Evolutionary conservation across 1,140 invertebrate species (phyloP).

Genomic region (Sweltsa coloradensis): DNA sequence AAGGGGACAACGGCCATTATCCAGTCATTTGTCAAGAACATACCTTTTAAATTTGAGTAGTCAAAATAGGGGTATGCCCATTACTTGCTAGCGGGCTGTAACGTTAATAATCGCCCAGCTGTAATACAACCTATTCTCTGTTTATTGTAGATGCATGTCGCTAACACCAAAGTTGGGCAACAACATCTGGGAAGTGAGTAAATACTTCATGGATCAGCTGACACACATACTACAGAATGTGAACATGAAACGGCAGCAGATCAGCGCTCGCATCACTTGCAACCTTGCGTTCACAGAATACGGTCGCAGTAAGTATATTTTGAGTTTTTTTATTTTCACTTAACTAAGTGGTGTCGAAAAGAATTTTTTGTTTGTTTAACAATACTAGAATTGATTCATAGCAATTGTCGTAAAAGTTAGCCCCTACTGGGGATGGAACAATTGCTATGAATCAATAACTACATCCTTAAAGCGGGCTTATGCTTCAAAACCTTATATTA

Average conservation of each 20-base stretch:
- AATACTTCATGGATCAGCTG: conserved; percentile 42
- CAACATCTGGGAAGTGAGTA: conserved; percentile 35
- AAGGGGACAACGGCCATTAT: no score
- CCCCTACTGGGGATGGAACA: no score
- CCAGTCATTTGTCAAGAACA: no score
- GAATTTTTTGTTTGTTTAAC: background rate
- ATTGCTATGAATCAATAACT: no score
- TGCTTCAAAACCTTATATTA: no score
- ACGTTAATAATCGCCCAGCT: no score
- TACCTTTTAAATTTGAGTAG: no score
- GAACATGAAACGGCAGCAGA: conserved; percentile 35
- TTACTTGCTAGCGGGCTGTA: no score
- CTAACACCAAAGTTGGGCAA: conserved; percentile 42
- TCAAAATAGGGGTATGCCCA: no score
- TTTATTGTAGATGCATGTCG: conserved; percentile 37
- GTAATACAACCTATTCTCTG: conserved; percentile 15
- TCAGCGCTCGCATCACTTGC: conserved; percentile 47
- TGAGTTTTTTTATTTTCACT: conserved; percentile 7
- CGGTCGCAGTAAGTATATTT: conserved; percentile 33
- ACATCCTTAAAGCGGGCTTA: no score
- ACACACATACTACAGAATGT: conserved; percentile 33
- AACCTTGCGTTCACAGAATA: conserved; percentile 56
- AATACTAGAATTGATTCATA: conserved; percentile 1
- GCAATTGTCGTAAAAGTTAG: no score
- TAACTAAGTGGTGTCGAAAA: conserved; percentile 10